phyloP scores from a whole-genome alignment of 1,140 invertebrate genomes.

The Delia radicum region DNA sequence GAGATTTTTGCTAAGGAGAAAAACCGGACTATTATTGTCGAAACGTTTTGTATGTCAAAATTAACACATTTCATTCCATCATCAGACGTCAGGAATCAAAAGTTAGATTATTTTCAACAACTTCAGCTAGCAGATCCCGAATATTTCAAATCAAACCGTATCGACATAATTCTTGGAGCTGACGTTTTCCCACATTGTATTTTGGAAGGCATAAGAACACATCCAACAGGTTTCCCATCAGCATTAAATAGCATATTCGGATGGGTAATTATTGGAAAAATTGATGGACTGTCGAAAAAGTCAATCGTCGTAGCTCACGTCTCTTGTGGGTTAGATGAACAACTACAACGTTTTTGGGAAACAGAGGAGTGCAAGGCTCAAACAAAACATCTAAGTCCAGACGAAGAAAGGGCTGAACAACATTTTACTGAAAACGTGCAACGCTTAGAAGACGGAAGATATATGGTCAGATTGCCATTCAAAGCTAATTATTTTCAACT shows the following conservation, averaged over 20 bases:
- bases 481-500: neutral
- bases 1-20: neutral
- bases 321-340: neutral
- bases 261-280: conserved; percentile 7
- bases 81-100: neutral
- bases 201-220: neutral
- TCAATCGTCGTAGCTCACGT: neutral
- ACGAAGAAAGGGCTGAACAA: conserved; percentile 11
- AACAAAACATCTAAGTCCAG: neutral
- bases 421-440: neutral
- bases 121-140: neutral
- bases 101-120: neutral
- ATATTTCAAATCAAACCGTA: neutral
- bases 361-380: neutral
- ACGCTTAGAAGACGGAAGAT: neutral
- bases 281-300: too few relatives aligned
- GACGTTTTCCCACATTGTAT: neutral
- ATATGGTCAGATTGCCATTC: neutral
- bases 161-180: neutral
- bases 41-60: neutral
- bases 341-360: conserved; percentile 17
- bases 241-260: conserved; percentile 13
- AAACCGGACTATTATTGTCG: neutral
- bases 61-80: neutral
- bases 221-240: conserved; percentile 1